Conservation (phyloP, 2,113 vertebrate genomes). For the Thryonomys swinderianus region DNA sequence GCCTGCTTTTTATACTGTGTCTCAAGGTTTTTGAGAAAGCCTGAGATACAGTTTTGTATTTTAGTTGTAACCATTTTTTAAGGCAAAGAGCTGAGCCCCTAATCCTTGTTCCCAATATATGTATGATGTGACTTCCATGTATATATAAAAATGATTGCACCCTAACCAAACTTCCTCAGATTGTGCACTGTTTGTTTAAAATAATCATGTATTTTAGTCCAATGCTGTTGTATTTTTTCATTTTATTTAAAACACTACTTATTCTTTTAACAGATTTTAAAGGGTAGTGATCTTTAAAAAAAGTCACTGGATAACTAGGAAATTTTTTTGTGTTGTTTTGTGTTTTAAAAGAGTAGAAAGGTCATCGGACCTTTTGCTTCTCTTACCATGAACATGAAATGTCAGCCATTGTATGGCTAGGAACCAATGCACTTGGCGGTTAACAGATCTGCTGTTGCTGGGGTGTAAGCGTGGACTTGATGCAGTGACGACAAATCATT, state of each 20-base stretch:
- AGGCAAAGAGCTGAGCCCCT: slow-evolving; percentile 53
- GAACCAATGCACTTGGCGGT: slow-evolving; percentile 82
- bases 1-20: slow-evolving; percentile 70
- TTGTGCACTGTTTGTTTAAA: slow-evolving; percentile 93
- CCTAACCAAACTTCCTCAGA: slow-evolving; percentile 91
- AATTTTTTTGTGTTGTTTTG: slow-evolving; percentile 67
- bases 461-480: slow-evolving; percentile 82
- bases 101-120: slow-evolving; percentile 81
- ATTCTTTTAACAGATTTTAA: slow-evolving; percentile 80
- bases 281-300: slow-evolving; percentile 80
- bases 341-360: slow-evolving; percentile 78
- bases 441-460: slow-evolving; percentile 81
- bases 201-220: slow-evolving; percentile 86
- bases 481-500: slow-evolving; percentile 84
- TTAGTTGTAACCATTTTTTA: slow-evolving; percentile 67
- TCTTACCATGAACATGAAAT: slow-evolving; percentile 80
- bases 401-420: slow-evolving; percentile 85
- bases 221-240: slow-evolving; percentile 84
- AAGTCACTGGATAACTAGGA: slow-evolving; percentile 88
- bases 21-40: slow-evolving; percentile 78
- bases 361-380: slow-evolving; percentile 79
- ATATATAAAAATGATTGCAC: slow-evolving; percentile 85
- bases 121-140: slow-evolving; percentile 89
- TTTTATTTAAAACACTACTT: slow-evolving; percentile 89
- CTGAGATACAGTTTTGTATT: slow-evolving; percentile 81